Evolutionary conservation across 1,140 invertebrate species (phyloP).

Genomic region (Drosophila willistoni): DNA sequence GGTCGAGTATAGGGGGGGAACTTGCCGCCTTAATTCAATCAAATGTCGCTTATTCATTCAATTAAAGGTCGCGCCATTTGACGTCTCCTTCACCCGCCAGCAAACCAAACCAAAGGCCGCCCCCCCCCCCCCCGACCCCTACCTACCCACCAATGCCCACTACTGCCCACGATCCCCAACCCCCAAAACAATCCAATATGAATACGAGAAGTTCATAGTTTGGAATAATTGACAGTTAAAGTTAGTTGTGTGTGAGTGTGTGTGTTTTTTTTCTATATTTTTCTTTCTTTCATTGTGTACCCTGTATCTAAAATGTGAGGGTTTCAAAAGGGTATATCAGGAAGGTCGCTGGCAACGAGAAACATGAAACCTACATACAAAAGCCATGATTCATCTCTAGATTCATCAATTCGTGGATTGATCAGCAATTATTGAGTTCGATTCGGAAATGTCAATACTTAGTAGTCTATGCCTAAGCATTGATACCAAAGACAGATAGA

Average conservation of each 20-base stretch:
- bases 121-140: background rate
- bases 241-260: slow-evolving; percentile 30
- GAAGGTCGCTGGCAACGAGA: too few relatives aligned
- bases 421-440: too few relatives aligned
- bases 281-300: background rate
- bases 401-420: too few relatives aligned
- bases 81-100: slow-evolving; percentile 47
- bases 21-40: slow-evolving; percentile 73
- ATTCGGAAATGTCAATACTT: too few relatives aligned
- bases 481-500: too few relatives aligned
- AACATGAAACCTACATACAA: too few relatives aligned
- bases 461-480: too few relatives aligned
- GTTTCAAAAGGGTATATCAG: too few relatives aligned
- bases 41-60: slow-evolving; percentile 82
- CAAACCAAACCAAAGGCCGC: background rate
- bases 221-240: slow-evolving; percentile 71
- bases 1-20: background rate
- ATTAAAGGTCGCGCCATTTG: slow-evolving; percentile 82
- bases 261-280: background rate
- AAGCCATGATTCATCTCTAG: too few relatives aligned
- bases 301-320: background rate
- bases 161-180: background rate
- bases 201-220: slow-evolving; percentile 34
- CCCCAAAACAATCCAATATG: slow-evolving; percentile 6
- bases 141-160: background rate